phyloP scores from a whole-genome alignment of 2,888 invertebrate species.

The Sthenelais limicola region DNA sequence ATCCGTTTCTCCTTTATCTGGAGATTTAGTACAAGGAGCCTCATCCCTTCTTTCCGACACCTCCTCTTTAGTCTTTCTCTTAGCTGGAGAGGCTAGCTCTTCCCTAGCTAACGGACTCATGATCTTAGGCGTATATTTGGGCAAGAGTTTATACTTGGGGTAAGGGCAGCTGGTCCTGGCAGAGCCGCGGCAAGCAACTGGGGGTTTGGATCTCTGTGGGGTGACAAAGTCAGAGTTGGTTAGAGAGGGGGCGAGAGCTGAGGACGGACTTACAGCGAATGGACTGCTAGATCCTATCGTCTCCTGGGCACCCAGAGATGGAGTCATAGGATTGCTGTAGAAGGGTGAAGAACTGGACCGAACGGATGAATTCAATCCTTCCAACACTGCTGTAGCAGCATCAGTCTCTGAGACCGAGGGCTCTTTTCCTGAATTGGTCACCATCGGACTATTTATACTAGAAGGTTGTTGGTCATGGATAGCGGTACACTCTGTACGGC shows the following conservation, averaged over 20 bases:
- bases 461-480: too few relatives aligned
- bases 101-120: neutral
- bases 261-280: neutral
- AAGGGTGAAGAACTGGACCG: constrained; percentile 5
- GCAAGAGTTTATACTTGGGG: too few relatives aligned
- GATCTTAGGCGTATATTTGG: too few relatives aligned
- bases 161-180: neutral
- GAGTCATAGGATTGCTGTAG: constrained; percentile 8
- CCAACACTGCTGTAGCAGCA: too few relatives aligned
- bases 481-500: too few relatives aligned
- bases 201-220: neutral
- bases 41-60: neutral
- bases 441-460: too few relatives aligned
- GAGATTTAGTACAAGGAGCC: neutral
- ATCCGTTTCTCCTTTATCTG: neutral
- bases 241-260: neutral
- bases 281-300: neutral
- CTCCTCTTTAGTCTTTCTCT: neutral
- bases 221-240: neutral
- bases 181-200: neutral
- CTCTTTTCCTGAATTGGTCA: too few relatives aligned
- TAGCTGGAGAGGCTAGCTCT: neutral
- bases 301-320: constrained; percentile 16
- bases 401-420: too few relatives aligned
- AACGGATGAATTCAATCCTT: too few relatives aligned